phyloP scores from a whole-genome alignment of 2,797 vertebrate genomes.

The Gastrophryne carolinensis region DNA sequence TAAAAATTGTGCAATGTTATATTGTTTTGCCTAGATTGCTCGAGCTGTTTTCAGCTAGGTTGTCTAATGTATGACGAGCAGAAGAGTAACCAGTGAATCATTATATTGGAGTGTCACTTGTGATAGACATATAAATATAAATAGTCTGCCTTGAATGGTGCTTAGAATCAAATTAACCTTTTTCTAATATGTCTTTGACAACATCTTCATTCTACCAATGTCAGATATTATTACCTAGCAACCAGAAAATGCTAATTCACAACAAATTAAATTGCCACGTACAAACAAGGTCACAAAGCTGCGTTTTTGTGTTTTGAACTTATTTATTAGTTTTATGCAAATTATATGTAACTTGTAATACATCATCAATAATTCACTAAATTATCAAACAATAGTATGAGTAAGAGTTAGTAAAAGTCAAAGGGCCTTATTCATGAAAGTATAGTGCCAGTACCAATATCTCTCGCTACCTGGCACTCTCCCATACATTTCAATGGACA shows the following conservation, averaged over 20 bases:
- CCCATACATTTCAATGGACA: too few relatives aligned
- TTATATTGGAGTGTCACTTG: background rate
- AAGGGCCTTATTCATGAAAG: too few relatives aligned
- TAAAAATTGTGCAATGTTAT: too few relatives aligned
- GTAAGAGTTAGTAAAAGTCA: too few relatives aligned
- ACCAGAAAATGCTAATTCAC: slow-evolving; percentile 63
- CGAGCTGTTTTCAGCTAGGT: too few relatives aligned
- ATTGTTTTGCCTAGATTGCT: too few relatives aligned
- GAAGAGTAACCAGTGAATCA: slow-evolving; percentile 13
- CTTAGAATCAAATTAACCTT: slow-evolving; percentile 67
- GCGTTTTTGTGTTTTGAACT: slow-evolving; percentile 58
- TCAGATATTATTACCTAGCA: slow-evolving; percentile 62
- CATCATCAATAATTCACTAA: too few relatives aligned
- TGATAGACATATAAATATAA: slow-evolving; percentile 46
- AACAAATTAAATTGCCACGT: slow-evolving; percentile 60
- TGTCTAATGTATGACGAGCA: too few relatives aligned
- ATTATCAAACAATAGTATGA: too few relatives aligned
- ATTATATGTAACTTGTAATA: too few relatives aligned
- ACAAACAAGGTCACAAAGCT: slow-evolving; percentile 53
- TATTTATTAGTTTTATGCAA: slow-evolving; percentile 65
- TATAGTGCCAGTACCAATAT: too few relatives aligned
- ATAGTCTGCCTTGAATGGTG: slow-evolving; percentile 58
- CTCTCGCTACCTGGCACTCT: too few relatives aligned
- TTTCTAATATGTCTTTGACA: slow-evolving; percentile 64
- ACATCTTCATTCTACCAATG: slow-evolving; percentile 54